phyloP scores from a whole-genome alignment of 2,797 vertebrate genomes.

The Sebastes taczanowskii region DNA sequence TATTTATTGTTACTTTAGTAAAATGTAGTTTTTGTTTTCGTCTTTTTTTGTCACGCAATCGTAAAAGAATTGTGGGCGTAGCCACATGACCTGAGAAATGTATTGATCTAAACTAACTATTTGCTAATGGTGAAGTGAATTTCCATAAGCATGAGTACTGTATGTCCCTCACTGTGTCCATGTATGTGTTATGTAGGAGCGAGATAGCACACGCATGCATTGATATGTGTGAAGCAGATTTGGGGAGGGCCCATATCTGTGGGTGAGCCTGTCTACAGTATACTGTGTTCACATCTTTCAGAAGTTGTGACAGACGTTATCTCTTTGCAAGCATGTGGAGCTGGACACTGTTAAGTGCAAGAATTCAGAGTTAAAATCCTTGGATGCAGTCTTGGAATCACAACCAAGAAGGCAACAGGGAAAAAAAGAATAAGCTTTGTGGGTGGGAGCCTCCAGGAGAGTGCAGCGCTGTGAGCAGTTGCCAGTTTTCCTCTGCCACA shows the following conservation, averaged over 20 bases:
- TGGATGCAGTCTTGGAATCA: not conserved
- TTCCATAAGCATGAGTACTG: not conserved
- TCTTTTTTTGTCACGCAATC: accelerated
- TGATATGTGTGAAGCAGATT: not conserved
- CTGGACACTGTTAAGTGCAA: not conserved
- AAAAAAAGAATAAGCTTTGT: not conserved
- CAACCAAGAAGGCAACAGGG: not conserved
- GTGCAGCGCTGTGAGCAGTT: not conserved
- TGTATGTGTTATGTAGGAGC: not conserved
- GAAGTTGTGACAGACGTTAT: not conserved
- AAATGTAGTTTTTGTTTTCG: not conserved
- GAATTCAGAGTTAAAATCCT: not conserved
- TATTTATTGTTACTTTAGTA: not conserved
- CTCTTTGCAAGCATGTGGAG: not conserved
- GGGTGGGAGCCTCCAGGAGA: conserved; percentile 4
- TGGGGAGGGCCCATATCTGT: no score
- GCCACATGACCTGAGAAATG: not conserved
- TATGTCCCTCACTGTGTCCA: no score
- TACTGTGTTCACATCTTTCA: not conserved
- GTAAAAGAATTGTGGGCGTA: accelerated
- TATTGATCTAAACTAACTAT: not conserved
- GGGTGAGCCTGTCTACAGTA: no score
- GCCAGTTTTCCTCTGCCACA: not conserved
- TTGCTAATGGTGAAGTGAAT: not conserved
- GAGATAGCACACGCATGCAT: not conserved